phyloP scores from a whole-genome alignment of 2,113 vertebrate species.

The Agapornis roseicollis region DNA sequence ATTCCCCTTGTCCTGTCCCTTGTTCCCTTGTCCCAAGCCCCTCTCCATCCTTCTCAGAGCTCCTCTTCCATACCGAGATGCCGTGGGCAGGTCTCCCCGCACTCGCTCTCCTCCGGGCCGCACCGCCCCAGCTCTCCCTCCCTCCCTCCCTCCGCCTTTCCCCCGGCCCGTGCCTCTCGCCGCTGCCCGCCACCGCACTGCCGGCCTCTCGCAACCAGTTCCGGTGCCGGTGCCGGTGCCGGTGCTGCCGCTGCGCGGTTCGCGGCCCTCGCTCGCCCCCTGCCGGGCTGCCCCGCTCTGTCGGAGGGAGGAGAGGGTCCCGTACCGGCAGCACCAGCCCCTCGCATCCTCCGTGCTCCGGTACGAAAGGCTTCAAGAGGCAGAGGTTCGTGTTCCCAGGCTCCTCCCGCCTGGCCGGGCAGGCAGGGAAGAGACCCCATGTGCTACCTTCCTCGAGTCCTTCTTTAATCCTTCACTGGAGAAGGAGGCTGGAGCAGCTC shows the following conservation, averaged over 20 bases:
- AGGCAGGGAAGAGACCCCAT: background rate
- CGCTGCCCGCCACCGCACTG: fast-evolving
- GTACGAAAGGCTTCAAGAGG: background rate
- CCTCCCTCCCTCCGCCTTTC: background rate
- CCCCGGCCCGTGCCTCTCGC: background rate
- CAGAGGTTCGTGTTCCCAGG: background rate
- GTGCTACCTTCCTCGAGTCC: background rate
- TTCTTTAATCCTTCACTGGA: background rate
- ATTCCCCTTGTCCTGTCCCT: background rate
- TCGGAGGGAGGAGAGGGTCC: too few relatives aligned
- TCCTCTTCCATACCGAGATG: too few relatives aligned
- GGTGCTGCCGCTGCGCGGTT: background rate
- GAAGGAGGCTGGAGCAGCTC: background rate
- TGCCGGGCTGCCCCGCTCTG: background rate
- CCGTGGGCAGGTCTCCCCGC: too few relatives aligned
- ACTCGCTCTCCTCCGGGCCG: background rate
- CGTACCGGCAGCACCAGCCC: background rate
- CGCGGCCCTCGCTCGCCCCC: background rate
- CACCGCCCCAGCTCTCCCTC: background rate
- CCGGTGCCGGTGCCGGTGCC: too few relatives aligned
- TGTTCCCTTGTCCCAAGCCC: background rate
- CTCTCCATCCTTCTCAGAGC: background rate
- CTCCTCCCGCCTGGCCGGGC: background rate
- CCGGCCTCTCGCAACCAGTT: too few relatives aligned
- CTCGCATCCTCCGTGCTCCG: background rate